These are phyloP conservation scores for Cygnus atratus DNA, from an alignment of 2,113 vertebrate species.

Conservation along the genomic window DNA sequence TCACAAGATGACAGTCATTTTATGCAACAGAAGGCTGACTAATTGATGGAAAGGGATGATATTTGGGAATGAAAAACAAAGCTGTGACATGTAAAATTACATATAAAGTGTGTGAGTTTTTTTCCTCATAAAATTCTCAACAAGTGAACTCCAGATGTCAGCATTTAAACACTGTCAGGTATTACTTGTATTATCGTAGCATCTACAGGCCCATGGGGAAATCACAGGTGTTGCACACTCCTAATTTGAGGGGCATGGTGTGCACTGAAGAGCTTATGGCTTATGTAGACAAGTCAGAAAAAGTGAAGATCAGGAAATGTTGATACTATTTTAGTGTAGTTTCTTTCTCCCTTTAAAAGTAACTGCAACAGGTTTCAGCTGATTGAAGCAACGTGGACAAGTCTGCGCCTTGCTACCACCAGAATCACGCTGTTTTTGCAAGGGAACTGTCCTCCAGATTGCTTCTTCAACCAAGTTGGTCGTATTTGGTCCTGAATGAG, in stretches of 20 bases:
- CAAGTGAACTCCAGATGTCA: conserved; percentile 45
- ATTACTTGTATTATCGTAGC: not conserved
- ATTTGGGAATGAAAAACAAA: conserved; percentile 41
- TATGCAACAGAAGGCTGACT: conserved; percentile 12
- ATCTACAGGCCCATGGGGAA: not conserved
- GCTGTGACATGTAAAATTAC: conserved; percentile 15
- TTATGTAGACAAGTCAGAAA: not conserved
- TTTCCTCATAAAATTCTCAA: not conserved
- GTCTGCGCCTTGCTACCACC: fast-evolving
- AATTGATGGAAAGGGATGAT: conserved; percentile 21
- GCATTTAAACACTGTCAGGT: conserved; percentile 35
- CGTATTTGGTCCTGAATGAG: fast-evolving
- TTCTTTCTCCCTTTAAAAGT: not conserved
- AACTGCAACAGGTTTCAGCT: not conserved
- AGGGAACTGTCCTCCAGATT: not conserved
- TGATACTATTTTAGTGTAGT: not conserved
- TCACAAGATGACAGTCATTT: conserved; percentile 9
- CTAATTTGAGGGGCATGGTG: not conserved
- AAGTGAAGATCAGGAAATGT: not conserved
- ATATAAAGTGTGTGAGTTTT: not conserved
- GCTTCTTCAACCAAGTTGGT: not conserved
- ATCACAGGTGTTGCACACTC: not conserved
- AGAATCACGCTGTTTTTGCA: not conserved
- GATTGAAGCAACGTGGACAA: not conserved
- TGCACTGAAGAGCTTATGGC: not conserved